Evolutionary conservation across 1,140 invertebrate genomes (phyloP).

Genomic region (Agrilus planipennis): DNA sequence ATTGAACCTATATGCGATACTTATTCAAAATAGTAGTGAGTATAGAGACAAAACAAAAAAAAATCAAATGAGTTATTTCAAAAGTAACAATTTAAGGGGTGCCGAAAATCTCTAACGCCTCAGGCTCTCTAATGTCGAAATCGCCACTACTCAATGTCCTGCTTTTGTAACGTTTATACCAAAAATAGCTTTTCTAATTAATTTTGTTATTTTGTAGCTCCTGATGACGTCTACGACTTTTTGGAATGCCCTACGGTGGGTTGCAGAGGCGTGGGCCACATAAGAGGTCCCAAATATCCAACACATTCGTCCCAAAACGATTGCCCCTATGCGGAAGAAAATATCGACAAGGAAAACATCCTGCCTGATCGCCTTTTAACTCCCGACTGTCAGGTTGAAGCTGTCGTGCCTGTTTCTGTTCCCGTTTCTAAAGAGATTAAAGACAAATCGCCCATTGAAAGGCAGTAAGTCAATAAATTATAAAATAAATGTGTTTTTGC

Average conservation of each 20-base stretch:
- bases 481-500: no score
- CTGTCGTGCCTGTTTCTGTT: constrained; percentile 30
- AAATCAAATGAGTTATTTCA: no score
- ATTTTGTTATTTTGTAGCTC: constrained; percentile 26
- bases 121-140: no score
- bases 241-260: constrained; percentile 61
- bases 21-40: no score
- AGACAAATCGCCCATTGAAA: constrained; percentile 30
- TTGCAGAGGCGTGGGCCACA: constrained; percentile 68
- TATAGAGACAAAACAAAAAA: no score
- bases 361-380: constrained; percentile 41
- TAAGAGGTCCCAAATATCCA: constrained; percentile 59
- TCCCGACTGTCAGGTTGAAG: constrained; percentile 25
- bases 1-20: no score
- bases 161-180: no score
- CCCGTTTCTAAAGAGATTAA: constrained; percentile 32
- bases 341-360: constrained; percentile 44
- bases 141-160: no score
- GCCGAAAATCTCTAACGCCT: no score
- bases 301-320: constrained; percentile 64
- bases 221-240: constrained; percentile 45
- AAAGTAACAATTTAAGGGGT: no score
- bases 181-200: no score
- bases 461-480: no score
- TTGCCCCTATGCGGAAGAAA: constrained; percentile 72